Percentiles rank a stretch among this genome's conserved stretches.
Evolutionary conservation across 2,888 invertebrate species (phyloP).

Genomic region (Pristionchus maxplancki): DNA sequence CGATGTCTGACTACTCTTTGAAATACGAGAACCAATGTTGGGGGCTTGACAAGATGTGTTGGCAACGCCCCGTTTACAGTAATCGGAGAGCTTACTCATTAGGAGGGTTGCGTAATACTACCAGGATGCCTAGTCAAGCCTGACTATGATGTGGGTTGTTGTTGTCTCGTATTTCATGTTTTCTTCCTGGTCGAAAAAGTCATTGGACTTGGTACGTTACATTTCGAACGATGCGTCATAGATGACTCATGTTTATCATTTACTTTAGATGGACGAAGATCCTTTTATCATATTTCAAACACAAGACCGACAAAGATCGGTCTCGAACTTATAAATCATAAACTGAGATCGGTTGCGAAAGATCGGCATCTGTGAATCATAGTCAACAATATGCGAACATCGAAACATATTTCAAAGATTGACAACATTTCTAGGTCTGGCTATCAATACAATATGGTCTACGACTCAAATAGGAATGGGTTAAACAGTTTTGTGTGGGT

Average conservation of each 20-base stretch:
- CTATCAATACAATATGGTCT: not conserved
- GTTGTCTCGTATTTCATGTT: not conserved
- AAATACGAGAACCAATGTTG: not conserved
- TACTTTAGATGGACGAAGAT: not conserved
- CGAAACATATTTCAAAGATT: not conserved
- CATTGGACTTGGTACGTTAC: not conserved
- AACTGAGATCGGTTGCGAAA: not conserved
- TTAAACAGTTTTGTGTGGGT: not conserved
- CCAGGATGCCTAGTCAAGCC: not conserved
- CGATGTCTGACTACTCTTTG: not conserved
- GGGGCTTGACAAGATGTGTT: not conserved
- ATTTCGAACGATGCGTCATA: not conserved
- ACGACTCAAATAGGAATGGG: not conserved
- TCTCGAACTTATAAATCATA: not conserved
- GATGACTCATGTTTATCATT: not conserved
- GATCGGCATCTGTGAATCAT: not conserved
- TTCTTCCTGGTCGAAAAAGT: not conserved
- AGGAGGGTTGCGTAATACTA: not conserved
- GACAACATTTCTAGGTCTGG: not conserved
- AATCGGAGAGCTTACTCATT: not conserved
- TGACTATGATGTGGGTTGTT: not conserved
- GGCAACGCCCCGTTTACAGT: not conserved
- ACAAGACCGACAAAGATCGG: not conserved
- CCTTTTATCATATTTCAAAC: not conserved
- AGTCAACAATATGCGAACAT: not conserved